Conservation (phyloP, 2,113 vertebrate genomes). For the Pterophyllum scalare region DNA sequence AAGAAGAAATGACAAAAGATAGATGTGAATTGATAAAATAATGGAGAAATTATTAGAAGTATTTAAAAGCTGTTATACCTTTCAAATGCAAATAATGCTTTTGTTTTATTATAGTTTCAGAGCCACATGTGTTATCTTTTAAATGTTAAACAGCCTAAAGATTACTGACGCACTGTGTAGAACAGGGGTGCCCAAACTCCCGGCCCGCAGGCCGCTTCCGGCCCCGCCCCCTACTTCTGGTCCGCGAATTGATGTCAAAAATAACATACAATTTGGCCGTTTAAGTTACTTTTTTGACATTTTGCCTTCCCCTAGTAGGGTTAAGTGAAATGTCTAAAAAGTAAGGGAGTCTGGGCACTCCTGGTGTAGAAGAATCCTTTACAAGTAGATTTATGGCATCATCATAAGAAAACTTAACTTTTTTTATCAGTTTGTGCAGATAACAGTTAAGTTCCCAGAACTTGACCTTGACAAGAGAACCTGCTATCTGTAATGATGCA, state of each 20-base stretch:
- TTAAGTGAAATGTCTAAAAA: no score
- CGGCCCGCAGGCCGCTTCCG: no score
- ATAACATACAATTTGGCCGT: no score
- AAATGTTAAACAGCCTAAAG: background rate
- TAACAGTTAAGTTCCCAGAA: background rate
- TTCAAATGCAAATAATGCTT: background rate
- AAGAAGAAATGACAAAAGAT: background rate
- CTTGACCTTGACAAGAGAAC: slow-evolving; percentile 18
- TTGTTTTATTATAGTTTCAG: background rate
- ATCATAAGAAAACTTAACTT: background rate
- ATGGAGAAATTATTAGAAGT: background rate
- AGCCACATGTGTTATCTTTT: background rate
- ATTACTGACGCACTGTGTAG: background rate
- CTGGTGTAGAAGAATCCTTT: background rate
- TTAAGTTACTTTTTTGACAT: no score
- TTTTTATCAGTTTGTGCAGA: background rate
- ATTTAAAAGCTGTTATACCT: background rate
- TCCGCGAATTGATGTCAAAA: no score
- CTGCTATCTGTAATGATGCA: background rate
- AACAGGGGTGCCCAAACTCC: no score
- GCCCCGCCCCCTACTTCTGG: no score
- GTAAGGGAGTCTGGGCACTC: no score
- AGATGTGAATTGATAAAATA: background rate
- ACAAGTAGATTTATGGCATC: background rate
- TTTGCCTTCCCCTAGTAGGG: no score